These are phyloP conservation scores for Nothobranchius kuhntae DNA, from an alignment of 2,113 vertebrate genomes.

Conservation along the genomic window DNA sequence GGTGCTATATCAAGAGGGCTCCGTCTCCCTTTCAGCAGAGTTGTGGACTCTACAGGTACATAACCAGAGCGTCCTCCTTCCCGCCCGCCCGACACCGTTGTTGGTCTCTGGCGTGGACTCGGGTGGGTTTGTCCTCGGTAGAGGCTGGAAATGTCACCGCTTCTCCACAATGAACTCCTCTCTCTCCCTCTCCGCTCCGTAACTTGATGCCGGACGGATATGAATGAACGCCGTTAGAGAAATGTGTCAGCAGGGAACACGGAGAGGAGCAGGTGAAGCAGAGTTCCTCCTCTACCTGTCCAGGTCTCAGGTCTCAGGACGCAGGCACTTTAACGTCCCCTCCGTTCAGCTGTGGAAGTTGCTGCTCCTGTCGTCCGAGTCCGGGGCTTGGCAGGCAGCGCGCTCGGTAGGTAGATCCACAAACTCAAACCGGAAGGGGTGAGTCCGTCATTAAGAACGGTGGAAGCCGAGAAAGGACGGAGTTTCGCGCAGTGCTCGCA, in stretches of 20 bases:
- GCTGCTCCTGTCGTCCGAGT: constrained; percentile 54
- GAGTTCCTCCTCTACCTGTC: constrained; percentile 9
- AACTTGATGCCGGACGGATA: constrained; percentile 71
- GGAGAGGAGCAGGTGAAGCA: constrained; percentile 14
- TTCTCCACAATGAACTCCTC: constrained; percentile 41
- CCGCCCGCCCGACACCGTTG: constrained; percentile 40
- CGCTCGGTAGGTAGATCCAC: constrained; percentile 23
- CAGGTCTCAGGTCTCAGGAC: constrained; percentile 14
- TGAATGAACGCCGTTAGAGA: constrained; percentile 46
- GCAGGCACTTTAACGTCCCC: constrained; percentile 47
- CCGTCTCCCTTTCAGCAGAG: constrained; percentile 46
- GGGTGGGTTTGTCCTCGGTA: background rate
- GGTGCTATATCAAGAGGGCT: background rate
- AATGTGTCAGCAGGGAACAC: constrained; percentile 24
- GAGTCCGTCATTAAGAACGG: constrained; percentile 33
- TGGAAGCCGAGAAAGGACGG: constrained; percentile 22
- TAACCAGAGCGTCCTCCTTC: constrained; percentile 36
- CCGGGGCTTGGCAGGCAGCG: constrained; percentile 71
- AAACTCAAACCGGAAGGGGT: constrained; percentile 47
- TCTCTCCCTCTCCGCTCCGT: constrained; percentile 33
- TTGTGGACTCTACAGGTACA: constrained; percentile 44
- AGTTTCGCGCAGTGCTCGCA: constrained; percentile 27
- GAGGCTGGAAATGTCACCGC: constrained; percentile 53
- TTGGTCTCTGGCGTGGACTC: constrained; percentile 13
- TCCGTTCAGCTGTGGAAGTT: constrained; percentile 61